A percentile compares a stretch with the other conserved stretches of the same genome.
phyloP scores from a whole-genome alignment of 1,140 invertebrate species.

The Ips nitidus region DNA sequence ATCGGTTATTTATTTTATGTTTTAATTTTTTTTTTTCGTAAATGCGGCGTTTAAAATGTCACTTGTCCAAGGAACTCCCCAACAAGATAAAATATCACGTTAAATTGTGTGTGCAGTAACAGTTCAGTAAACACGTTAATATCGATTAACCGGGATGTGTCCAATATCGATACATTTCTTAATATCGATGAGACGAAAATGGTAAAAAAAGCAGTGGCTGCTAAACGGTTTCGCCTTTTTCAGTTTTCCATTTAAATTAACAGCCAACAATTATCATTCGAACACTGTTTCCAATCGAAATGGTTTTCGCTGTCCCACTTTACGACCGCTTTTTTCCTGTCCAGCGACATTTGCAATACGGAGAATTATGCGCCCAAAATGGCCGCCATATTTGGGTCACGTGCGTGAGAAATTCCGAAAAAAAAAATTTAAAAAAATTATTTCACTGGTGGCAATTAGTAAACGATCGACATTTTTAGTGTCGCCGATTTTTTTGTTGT shows the following conservation, averaged over 20 bases:
- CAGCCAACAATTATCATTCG: neutral
- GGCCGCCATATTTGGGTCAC: neutral
- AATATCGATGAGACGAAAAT: neutral
- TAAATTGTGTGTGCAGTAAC: too few species aligned
- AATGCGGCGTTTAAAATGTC: too few species aligned
- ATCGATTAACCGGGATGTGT: too few species aligned
- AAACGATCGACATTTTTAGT: neutral
- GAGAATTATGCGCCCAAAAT: neutral
- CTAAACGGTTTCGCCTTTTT: constrained; percentile 3
- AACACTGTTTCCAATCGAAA: neutral
- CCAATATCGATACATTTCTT: too few species aligned
- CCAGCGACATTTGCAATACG: constrained; percentile 1
- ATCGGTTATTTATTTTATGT: too few species aligned
- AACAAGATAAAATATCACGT: neutral
- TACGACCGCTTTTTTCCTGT: neutral
- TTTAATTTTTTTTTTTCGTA: too few species aligned
- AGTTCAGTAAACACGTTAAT: too few species aligned
- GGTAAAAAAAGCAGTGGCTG: neutral
- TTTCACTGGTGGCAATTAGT: constrained; percentile 1
- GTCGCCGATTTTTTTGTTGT: too few species aligned
- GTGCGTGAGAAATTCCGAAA: neutral
- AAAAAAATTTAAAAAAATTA: neutral
- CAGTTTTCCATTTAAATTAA: constrained; percentile 2
- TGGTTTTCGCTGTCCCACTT: neutral
- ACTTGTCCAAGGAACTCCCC: neutral